Evolutionary conservation across 2,888 invertebrate genomes (phyloP).

Genomic region (Epinotia ramella): DNA sequence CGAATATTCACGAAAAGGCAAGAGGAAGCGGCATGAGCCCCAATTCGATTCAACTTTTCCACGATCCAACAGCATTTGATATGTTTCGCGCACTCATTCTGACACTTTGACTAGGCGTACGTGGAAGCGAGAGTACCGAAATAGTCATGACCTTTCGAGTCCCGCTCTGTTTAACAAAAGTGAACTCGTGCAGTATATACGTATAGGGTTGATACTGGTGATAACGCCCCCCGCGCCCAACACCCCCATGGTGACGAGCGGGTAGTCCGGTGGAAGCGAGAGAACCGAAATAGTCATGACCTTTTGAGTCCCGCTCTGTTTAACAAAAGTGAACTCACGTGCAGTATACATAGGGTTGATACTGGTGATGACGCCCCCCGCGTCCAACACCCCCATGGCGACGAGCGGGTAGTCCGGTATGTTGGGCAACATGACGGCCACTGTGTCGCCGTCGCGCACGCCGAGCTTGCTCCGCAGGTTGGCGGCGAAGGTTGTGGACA

Average conservation of each 20-base stretch:
- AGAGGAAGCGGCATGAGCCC: no score
- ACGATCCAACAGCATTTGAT: no score
- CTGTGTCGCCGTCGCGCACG: conserved; percentile 87
- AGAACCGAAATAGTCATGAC: no score
- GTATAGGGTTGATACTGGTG: conserved; percentile 90
- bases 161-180: not conserved
- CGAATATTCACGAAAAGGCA: no score
- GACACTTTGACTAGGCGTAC: no score
- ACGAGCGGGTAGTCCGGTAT: conserved; percentile 90
- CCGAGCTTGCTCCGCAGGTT: conserved; percentile 88
- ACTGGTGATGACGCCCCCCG: conserved; percentile 89
- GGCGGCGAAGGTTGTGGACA: conserved; percentile 87
- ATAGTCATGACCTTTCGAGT: not conserved
- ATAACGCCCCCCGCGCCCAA: conserved; percentile 89
- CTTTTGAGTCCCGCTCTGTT: not conserved
- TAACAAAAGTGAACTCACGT: conserved; percentile 69
- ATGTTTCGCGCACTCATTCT: no score
- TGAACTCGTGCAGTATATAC: conserved; percentile 88
- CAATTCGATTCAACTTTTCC: no score
- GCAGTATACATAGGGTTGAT: conserved; percentile 91
- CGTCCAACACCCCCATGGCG: conserved; percentile 87
- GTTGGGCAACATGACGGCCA: conserved; percentile 91
- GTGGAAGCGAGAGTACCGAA: no score
- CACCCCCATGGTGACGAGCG: conserved; percentile 87
- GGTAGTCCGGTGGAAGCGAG: conserved; percentile 86